These are phyloP conservation scores for Danionella dracula DNA, from an alignment of 2,797 vertebrate genomes.

Conservation along the genomic window DNA sequence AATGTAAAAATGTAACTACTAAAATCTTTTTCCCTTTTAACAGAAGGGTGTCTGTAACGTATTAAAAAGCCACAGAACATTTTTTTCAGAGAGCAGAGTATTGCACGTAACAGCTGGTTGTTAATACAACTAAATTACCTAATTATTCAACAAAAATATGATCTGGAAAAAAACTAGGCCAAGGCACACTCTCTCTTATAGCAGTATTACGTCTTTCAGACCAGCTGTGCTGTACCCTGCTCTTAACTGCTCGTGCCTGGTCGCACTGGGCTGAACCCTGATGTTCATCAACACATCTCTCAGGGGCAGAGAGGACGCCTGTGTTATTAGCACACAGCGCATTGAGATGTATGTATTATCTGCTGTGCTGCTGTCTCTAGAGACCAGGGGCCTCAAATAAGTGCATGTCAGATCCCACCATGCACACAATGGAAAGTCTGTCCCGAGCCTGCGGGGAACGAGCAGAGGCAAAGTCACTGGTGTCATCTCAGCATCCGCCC, in stretches of 20 bases:
- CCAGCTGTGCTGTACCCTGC: conserved; percentile 18
- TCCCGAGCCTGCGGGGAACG: conserved; percentile 63
- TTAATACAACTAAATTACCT: conserved; percentile 21
- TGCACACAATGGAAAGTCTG: conserved; percentile 43
- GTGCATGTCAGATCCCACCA: conserved; percentile 61
- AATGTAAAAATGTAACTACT: too few relatives aligned
- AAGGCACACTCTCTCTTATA: background rate
- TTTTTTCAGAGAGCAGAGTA: background rate
- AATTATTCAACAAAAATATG: conserved; percentile 19
- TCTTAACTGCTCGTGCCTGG: conserved; percentile 54
- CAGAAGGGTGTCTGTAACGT: background rate
- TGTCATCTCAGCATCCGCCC: conserved; percentile 64
- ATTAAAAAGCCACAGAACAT: background rate
- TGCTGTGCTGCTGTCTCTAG: conserved; percentile 63
- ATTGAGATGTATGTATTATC: conserved; percentile 66
- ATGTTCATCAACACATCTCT: conserved; percentile 48
- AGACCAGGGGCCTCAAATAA: conserved; percentile 67
- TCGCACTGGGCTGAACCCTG: conserved; percentile 53
- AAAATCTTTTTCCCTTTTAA: background rate
- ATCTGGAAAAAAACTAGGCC: conserved; percentile 1
- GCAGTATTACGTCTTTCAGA: conserved; percentile 28
- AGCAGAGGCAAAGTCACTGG: conserved; percentile 62
- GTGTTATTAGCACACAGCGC: conserved; percentile 63
- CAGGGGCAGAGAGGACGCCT: conserved; percentile 43
- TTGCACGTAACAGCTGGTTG: background rate